A percentile compares a stretch with the other conserved stretches of the same genome.
Conservation (phyloP, 2,797 vertebrate genomes). For the Melanotaenia maccullochi region DNA sequence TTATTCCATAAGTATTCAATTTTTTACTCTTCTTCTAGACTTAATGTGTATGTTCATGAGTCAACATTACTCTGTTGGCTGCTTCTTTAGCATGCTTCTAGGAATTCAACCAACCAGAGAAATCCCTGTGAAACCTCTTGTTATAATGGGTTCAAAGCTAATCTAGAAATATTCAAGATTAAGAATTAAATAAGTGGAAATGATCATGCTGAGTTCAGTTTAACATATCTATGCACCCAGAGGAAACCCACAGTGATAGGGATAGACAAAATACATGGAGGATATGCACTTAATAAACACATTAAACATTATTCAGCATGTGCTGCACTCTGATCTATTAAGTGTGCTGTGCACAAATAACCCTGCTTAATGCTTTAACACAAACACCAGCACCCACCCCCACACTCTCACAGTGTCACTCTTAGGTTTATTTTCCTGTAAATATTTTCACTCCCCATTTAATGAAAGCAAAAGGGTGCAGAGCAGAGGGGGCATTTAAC, state of each 20-base stretch:
- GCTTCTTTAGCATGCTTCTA: no score
- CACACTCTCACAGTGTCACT: constrained; percentile 26
- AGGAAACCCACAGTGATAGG: not conserved
- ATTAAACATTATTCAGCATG: constrained; percentile 1
- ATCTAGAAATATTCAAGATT: no score
- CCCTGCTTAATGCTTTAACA: constrained; percentile 10
- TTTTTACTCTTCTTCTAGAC: no score
- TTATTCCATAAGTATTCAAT: no score
- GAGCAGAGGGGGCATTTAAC: constrained; percentile 58
- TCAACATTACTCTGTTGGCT: no score
- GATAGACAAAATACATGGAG: not conserved
- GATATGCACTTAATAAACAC: not conserved
- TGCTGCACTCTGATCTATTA: constrained; percentile 15
- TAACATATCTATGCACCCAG: not conserved
- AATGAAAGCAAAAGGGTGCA: constrained; percentile 41
- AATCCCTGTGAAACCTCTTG: no score
- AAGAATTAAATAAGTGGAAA: no score
- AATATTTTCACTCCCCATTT: constrained; percentile 65
- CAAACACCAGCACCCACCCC: constrained; percentile 7
- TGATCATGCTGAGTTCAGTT: no score
- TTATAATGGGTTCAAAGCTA: no score
- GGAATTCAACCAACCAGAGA: no score
- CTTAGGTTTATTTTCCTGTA: constrained; percentile 45
- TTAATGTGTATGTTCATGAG: no score
- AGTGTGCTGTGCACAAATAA: constrained; percentile 17